Evolutionary conservation across 2,113 vertebrate genomes (phyloP), one percentile per base, ranked within the genome.

Genomic region (Malurus melanocephalus): DNA sequence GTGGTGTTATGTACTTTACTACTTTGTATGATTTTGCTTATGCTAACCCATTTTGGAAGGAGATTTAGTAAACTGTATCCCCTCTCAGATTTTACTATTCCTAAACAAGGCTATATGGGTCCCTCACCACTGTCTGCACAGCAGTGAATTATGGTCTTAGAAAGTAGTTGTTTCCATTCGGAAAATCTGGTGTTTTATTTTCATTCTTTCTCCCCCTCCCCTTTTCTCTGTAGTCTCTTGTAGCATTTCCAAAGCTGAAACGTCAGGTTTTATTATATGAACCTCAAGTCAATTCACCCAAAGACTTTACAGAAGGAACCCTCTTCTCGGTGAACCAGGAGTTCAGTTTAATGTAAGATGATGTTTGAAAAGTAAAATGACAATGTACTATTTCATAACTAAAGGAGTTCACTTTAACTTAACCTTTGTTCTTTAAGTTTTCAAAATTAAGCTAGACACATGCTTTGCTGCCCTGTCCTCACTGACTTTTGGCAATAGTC

Each of bases 291-390:
- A 98, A 98, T 92, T 99, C 99, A 55, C 99, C 99, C 96, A 99
- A 99, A 98, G 99, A 99, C 97, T 99, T 99, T 92, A 98, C 99
- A 87, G 99, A 99, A 95, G 99, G 99, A 96, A 99, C 99, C 17
- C 97, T 99, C 93, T 99, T 99, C 98, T 99, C 98, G 76, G 98
- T 99, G 95, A 99, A 99, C 97, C 99, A 99, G 97, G 99, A 99
- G 85, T 99, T 99, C 97, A 99, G 99, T 80, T 98, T 99, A 95
- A 99, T 99, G 99, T 99, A 98, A 99, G 98, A 85, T 85, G 51
- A 93, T 86, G 66, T 88, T 95, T 95, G 85, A 90, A 94, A 92
- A 83, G 55, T 79, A 79, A 80, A 87, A 89, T 88, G 88, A 78
- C 22, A 45, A 68, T 90, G 73, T 89, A 43, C 61, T 90, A 15